Evolutionary conservation across 2,888 invertebrate species (phyloP).

Genomic region (Sclerodermus sp.): DNA sequence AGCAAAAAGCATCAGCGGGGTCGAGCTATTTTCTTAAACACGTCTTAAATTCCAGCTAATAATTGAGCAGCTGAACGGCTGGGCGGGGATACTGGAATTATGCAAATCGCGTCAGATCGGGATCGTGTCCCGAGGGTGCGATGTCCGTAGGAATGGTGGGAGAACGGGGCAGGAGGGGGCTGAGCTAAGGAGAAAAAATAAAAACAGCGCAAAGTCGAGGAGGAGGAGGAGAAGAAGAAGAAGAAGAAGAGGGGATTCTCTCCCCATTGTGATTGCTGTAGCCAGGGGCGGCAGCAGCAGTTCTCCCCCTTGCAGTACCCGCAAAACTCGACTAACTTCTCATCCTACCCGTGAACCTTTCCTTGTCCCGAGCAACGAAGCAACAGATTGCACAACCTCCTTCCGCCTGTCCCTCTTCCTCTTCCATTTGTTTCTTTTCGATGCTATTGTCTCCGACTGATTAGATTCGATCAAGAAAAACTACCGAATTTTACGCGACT

Average conservation of each 20-base stretch:
- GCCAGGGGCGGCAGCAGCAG: slow-evolving; percentile 35
- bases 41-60: slow-evolving; percentile 56
- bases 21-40: slow-evolving; percentile 55
- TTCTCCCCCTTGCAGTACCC: slow-evolving; percentile 30
- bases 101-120: slow-evolving; percentile 56
- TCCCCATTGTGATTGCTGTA: slow-evolving; percentile 43
- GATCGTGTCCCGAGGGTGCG: slow-evolving; percentile 52
- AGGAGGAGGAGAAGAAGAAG: slow-evolving; percentile 21
- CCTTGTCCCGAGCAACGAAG: slow-evolving; percentile 6
- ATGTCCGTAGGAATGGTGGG: slow-evolving; percentile 27
- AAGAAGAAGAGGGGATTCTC: slow-evolving; percentile 23
- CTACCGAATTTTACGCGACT: too few relatives aligned
- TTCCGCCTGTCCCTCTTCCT: slow-evolving; percentile 24
- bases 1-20: neutral
- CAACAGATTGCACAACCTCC: slow-evolving; percentile 35
- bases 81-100: slow-evolving; percentile 55
- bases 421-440: too few relatives aligned
- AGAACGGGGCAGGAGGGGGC: slow-evolving; percentile 1
- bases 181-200: slow-evolving; percentile 2
- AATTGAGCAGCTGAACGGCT: slow-evolving; percentile 54
- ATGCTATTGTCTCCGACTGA: too few relatives aligned
- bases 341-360: slow-evolving; percentile 26
- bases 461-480: too few relatives aligned
- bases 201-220: slow-evolving; percentile 12
- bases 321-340: slow-evolving; percentile 25